Percentiles rank a stretch among this genome's conserved stretches.
These are phyloP conservation scores for Eriosoma lanigerum DNA, from an alignment of 1,140 invertebrate species.

Conservation along the genomic window DNA sequence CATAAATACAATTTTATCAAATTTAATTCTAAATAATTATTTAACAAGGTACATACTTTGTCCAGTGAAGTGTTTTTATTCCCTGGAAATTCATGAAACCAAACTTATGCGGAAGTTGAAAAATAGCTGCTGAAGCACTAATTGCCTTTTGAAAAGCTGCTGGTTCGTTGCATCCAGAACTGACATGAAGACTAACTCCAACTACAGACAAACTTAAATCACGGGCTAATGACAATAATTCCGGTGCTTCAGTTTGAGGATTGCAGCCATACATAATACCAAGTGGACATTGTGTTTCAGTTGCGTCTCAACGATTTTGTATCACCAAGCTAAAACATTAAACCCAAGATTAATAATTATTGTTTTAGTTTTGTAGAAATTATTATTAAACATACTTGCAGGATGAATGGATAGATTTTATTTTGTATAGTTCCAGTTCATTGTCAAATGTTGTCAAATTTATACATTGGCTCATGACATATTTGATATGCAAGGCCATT, in stretches of 20 bases:
- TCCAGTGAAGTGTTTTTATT: constrained; percentile 67
- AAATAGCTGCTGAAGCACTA: constrained; percentile 66
- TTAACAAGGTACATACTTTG: constrained; percentile 60
- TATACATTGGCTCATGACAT: constrained; percentile 77
- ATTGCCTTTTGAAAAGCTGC: constrained; percentile 77
- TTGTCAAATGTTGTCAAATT: constrained; percentile 94
- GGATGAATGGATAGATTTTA: constrained; percentile 78
- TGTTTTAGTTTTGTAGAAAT: too few relatives aligned
- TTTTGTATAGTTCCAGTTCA: constrained; percentile 89
- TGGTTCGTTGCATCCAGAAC: constrained; percentile 78
- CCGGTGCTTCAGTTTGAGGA: constrained; percentile 73
- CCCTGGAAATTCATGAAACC: constrained; percentile 77
- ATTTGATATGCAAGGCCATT: constrained; percentile 86
- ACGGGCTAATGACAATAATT: constrained; percentile 75
- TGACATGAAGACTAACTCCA: constrained; percentile 88
- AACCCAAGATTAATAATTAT: not conserved
- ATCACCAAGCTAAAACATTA: constrained; percentile 72
- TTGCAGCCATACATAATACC: constrained; percentile 96
- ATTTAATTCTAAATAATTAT: not conserved
- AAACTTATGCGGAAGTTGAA: constrained; percentile 68
- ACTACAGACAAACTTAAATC: constrained; percentile 73
- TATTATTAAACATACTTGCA: constrained; percentile 68
- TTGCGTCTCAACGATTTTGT: constrained; percentile 88
- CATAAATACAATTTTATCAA: not conserved
- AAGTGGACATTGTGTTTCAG: constrained; percentile 81